Base-by-base conservation (phyloP, 2,113 vertebrate species). In the Seriola dumerili region DNA sequence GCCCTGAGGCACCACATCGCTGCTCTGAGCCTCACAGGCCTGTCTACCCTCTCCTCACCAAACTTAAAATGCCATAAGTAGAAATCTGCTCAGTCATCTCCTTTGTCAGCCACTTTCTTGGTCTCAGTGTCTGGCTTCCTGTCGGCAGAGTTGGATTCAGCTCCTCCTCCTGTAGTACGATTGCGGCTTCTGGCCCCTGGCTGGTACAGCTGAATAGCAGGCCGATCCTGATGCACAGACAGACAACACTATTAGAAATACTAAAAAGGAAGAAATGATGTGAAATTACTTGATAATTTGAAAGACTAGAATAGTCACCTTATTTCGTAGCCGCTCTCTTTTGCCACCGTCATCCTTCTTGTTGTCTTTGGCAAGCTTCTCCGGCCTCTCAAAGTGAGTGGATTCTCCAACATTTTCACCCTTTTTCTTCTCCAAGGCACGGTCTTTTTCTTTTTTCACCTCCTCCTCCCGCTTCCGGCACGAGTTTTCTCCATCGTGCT, bases 151-250 rank as follows among this genome's bases (percentile, higher is more conserved):
- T 89, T 88, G 82, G 90, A 87, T 44, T 98, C 94, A 0, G 13
- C 57, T n/a, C 73, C 85, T 36, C 84, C 87, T 36, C 83, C 84
- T 40, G 29, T 29, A 29, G 29, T 29, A 29, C 29, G 95, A 84
- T 95, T 97, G 88, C 98, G 97, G 93, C 94, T 99, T 84, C 98
- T 95, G 21, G 96, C 95, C 46, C 98, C 98, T 0, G 98, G 98
- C 78, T 99, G 98, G 93, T 99, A 99, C 77, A 99, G 95, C 92
- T 99, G 98, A 94, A 99, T 99, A 50, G 98, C 97, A 50, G 98
- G 98, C 4, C 98, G 98, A 94, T 99, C 98, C 98, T 99, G 90
- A 86, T 91, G 44, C 16, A 91, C 91, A 85, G 59, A 69, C 1
- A 81, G 48, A 81, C 14, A 64, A 63, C 1, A 2, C 2, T 12